Conservation (phyloP, 2,888 invertebrate genomes). For the Halocaridina rubra region DNA sequence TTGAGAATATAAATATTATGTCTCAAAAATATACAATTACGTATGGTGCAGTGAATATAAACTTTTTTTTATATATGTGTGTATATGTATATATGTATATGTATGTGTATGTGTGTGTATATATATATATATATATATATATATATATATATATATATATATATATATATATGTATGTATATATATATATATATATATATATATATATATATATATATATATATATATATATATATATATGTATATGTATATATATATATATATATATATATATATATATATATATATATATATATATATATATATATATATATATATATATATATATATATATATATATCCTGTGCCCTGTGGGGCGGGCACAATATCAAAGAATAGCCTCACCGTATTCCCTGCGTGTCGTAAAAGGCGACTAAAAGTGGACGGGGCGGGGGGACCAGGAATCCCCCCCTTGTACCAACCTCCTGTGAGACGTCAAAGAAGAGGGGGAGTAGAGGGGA, state of each 20-base stretch:
- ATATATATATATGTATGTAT: not conserved
- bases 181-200: not conserved
- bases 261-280: not conserved
- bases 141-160: not conserved
- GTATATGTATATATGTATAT: slow-evolving; percentile 10
- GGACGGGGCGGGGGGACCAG: too few relatives aligned
- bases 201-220: slow-evolving; percentile 10
- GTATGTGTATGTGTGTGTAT: not conserved
- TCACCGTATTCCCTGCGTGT: too few relatives aligned
- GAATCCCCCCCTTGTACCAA: too few relatives aligned
- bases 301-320: slow-evolving; percentile 18
- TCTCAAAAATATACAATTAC: too few relatives aligned
- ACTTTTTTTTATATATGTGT: not conserved
- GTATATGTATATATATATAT: not conserved
- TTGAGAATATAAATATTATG: too few relatives aligned
- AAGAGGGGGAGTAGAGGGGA: too few relatives aligned
- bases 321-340: slow-evolving; percentile 24
- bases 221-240: slow-evolving; percentile 27
- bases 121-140: slow-evolving; percentile 3
- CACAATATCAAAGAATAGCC: too few relatives aligned
- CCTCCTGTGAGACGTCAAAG: too few relatives aligned
- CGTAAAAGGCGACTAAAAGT: too few relatives aligned
- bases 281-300: slow-evolving; percentile 24
- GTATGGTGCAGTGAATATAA: too few relatives aligned
- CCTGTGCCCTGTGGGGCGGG: too few relatives aligned